Conservation (phyloP, 2,113 vertebrate species). For the Aspidoscelis tigris region DNA sequence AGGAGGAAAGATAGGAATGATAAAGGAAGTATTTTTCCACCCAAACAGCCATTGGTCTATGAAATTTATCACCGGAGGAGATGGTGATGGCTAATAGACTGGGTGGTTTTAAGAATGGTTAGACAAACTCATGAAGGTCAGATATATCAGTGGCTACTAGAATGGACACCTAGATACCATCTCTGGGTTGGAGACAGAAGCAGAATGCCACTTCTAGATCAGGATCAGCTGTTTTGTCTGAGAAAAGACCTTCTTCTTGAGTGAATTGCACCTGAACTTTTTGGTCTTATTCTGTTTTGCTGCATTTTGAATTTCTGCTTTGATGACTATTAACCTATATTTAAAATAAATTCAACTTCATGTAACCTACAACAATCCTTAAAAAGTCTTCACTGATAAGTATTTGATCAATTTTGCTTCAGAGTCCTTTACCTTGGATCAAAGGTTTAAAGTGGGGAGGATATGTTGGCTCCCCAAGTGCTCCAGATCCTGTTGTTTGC, state of each 20-base stretch:
- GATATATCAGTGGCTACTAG: too few relatives aligned
- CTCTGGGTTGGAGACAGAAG: too few relatives aligned
- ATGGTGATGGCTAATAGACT: too few relatives aligned
- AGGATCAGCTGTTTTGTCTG: neutral
- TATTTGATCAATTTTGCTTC: slow-evolving; percentile 44
- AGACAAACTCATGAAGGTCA: too few relatives aligned
- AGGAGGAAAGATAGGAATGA: too few relatives aligned
- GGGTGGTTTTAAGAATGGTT: too few relatives aligned
- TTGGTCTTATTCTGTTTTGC: neutral
- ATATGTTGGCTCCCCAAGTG: slow-evolving; percentile 95
- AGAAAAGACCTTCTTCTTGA: too few relatives aligned
- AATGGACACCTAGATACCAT: too few relatives aligned
- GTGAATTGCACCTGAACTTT: neutral
- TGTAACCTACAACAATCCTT: neutral
- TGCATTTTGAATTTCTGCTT: neutral
- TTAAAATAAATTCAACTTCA: neutral
- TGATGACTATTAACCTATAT: slow-evolving; percentile 12
- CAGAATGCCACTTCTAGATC: too few relatives aligned
- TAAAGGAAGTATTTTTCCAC: too few relatives aligned
- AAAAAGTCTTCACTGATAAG: neutral
- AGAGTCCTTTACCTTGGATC: slow-evolving; percentile 97
- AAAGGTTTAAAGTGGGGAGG: slow-evolving; percentile 98
- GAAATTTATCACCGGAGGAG: too few relatives aligned
- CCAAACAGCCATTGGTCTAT: too few relatives aligned
- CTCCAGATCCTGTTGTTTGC: slow-evolving; percentile 93